Base-by-base conservation (phyloP, 2,888 invertebrate genomes). In the Tachina grossa region DNA sequence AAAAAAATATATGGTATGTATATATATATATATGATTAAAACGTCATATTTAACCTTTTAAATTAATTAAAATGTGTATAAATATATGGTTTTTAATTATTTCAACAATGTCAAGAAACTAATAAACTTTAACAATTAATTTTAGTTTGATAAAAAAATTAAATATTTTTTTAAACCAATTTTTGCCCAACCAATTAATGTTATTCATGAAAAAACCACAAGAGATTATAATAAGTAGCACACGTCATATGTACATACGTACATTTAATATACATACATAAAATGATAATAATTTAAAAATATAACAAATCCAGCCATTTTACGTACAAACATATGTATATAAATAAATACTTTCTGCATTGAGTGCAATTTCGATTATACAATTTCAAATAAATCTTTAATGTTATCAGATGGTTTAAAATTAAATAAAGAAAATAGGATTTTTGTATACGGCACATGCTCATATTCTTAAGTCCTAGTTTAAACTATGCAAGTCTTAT, bases 141-240 rank as follows among this genome's bases (percentile, higher is more conserved):
- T 51, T 53, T 31, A 69, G 43, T 16, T 19, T 14, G 4, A 66
- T n/a, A 22, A 65, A 31, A 57, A 57, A 57, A 31, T 14, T 2
- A 31, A 22, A 68, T 31, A 39, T 43, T 22, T 13, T 19, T 31
- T 51, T 49, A 78, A 45, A 61, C 61, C 69, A 78, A 43, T 69
- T 71, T 71, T 79, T 63, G 13, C 61, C 39, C 41, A 71, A 71
- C 63, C 53, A 71, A 63, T 79, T 61, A 45, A 69, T 61, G 59
- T 45, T 57, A 65, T 72, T 55, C 51, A 66, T 66, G 47, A 57
- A 77, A 45, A 72, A 83, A 83, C 83, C 83, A 72, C 83, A 72
- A 72, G 71, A 77, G 76, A 77, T 83, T 72, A 77, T 66, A 66
- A 83, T 66, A 66, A 72, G 55, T 0, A 22, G 2, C 61, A 72